Evolutionary conservation across 2,113 vertebrate species (phyloP), one percentile per base, ranked within the genome.

Genomic region (Anhinga anhinga): DNA sequence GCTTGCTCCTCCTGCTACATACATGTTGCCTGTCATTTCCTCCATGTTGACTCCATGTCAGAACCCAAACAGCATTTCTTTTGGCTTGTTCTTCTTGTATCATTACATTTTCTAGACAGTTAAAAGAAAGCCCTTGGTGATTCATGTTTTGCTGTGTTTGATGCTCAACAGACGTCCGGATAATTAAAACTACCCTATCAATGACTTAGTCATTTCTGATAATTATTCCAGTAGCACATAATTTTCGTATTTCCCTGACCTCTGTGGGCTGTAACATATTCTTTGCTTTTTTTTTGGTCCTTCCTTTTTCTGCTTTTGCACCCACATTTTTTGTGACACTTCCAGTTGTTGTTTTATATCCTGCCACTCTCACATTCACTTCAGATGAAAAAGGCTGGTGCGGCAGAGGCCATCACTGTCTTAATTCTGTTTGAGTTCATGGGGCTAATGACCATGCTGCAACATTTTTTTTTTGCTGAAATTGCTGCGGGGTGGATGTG

Each of bases 181-280:
- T 93, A 93, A 92, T 86, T 96, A 88, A 95, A 97, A 61, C 20
- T 72, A 66, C 52, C 62, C 62, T 73, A 90, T 70, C 34, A 86
- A 65, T 26, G 30, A 86, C 62, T 80, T 58, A 70, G 50, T 53
- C 6, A 69, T 83, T 93, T 87, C 79, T 87, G 38, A 69, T 86
- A 55, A 73, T 82, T 76, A 67, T 83, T 67, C 44, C 47, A 82
- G 72, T 59, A 90, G 53, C 69, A 69, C 38, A 30, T 58, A 21
- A 59, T 72, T 91, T 80, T 40, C 3, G 0, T 52, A 76, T 87
- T 66, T 79, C 85, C 69, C 52, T 84, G 73, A 91, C 47, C 63
- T 78, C 61, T 63, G 42, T 38, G 40, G 42, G 78, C 65, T 78
- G 49, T 61, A 76, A 56, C 45, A 32, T 10, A 15, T n/a, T 36